Conservation (phyloP, 2,113 vertebrate genomes). For the Sarotherodon lohbergeri region DNA sequence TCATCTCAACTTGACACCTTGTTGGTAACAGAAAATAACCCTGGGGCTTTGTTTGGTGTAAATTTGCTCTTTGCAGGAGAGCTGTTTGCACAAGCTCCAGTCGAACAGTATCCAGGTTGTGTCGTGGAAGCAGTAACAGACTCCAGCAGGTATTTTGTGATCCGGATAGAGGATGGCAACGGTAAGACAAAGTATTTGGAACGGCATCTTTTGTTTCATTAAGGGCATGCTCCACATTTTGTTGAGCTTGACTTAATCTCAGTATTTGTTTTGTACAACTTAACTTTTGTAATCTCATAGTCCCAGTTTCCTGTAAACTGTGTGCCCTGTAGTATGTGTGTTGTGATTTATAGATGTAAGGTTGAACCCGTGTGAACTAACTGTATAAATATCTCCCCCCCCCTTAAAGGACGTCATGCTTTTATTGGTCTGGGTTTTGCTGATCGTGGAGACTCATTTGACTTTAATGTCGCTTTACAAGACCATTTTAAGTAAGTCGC, state of each 20-base stretch:
- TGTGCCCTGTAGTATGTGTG: not conserved
- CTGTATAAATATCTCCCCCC: not conserved
- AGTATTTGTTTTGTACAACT: not conserved
- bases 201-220: not conserved
- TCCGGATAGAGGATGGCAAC: constrained; percentile 86
- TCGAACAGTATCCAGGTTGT: constrained; percentile 88
- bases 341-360: not conserved
- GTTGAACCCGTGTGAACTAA: not conserved
- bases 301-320: not conserved
- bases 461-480: constrained; percentile 95
- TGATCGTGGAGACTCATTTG: constrained; percentile 93
- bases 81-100: constrained; percentile 89
- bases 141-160: constrained; percentile 93
- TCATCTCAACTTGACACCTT: not conserved
- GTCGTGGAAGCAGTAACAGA: constrained; percentile 86
- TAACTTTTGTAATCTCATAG: not conserved
- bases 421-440: constrained; percentile 93
- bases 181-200: constrained; percentile 66
- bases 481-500: constrained; percentile 95
- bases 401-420: constrained; percentile 82
- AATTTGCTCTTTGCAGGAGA: constrained; percentile 76
- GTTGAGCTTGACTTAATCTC: not conserved
- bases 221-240: not conserved
- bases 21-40: not conserved
- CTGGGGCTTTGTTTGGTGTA: not conserved